Percentiles rank a stretch among this genome's conserved stretches.
These are phyloP conservation scores for Megaustenia siamemsis DNA, from an alignment of 2,888 invertebrate genomes.

Conservation along the genomic window DNA sequence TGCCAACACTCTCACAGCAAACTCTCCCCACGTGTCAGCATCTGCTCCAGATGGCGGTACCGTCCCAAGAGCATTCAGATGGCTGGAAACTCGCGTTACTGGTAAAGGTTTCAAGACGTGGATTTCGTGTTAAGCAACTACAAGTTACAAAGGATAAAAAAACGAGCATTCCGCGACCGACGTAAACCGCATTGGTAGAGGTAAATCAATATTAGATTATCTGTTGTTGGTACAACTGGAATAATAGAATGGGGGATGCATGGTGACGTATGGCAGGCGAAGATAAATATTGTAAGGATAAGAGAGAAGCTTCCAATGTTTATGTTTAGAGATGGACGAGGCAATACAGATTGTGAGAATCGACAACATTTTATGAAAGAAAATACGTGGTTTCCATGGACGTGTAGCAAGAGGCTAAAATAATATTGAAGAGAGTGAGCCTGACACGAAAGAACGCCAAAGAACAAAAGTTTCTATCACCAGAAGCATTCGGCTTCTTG, in stretches of 20 bases:
- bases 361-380: too few species aligned
- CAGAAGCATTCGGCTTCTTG: too few species aligned
- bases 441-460: too few species aligned
- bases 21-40: constrained; percentile 17
- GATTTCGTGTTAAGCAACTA: not conserved
- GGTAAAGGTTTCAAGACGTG: not conserved
- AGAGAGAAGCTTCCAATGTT: too few species aligned
- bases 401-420: too few species aligned
- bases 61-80: not conserved
- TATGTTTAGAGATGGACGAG: too few species aligned
- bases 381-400: too few species aligned
- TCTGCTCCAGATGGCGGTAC: not conserved
- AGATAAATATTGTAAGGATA: too few species aligned
- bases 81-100: not conserved
- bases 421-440: too few species aligned
- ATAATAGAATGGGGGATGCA: not conserved
- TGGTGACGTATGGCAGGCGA: not conserved
- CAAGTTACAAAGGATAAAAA: not conserved
- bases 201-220: not conserved
- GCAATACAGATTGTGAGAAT: too few species aligned
- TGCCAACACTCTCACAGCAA: not conserved
- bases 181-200: not conserved
- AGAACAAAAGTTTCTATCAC: too few species aligned
- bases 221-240: not conserved
- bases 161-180: not conserved